phyloP scores from a whole-genome alignment of 2,113 vertebrate species.

The Equus quagga region DNA sequence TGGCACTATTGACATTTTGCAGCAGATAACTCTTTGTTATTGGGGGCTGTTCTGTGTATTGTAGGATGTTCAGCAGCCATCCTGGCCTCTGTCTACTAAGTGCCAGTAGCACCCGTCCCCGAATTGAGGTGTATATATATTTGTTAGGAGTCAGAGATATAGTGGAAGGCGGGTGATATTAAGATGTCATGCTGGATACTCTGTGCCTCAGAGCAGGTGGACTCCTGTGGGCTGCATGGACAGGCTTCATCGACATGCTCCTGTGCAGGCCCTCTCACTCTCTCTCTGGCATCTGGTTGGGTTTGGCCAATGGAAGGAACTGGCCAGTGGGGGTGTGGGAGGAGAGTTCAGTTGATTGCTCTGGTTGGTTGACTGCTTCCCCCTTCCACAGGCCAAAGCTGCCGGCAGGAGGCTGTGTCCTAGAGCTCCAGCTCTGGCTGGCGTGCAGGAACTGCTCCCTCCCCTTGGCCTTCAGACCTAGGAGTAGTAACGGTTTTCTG shows the following conservation, averaged over 20 bases:
- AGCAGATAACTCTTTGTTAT: not conserved
- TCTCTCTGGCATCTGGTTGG: not conserved
- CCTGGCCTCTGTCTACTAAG: not conserved
- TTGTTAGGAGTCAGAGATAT: not conserved
- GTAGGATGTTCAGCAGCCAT: not conserved
- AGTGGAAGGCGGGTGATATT: not conserved
- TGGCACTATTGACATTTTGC: not conserved
- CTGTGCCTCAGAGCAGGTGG: not conserved
- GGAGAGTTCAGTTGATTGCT: not conserved
- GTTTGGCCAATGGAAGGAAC: not conserved
- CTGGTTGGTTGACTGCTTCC: not conserved
- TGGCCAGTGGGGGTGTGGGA: not conserved
- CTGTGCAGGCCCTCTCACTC: too few relatives aligned
- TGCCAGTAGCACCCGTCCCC: not conserved
- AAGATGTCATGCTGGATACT: not conserved
- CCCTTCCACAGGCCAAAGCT: not conserved
- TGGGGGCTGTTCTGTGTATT: not conserved
- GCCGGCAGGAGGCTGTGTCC: not conserved
- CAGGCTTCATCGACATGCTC: too few relatives aligned
- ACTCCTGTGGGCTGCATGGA: not conserved
- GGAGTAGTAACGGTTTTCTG: not conserved
- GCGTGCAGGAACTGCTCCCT: not conserved
- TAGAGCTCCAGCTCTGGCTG: not conserved
- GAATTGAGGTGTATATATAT: not conserved
- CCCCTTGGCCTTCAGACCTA: not conserved